Conservation (phyloP, 2,888 invertebrate species). For the Dilophus febrilis region DNA sequence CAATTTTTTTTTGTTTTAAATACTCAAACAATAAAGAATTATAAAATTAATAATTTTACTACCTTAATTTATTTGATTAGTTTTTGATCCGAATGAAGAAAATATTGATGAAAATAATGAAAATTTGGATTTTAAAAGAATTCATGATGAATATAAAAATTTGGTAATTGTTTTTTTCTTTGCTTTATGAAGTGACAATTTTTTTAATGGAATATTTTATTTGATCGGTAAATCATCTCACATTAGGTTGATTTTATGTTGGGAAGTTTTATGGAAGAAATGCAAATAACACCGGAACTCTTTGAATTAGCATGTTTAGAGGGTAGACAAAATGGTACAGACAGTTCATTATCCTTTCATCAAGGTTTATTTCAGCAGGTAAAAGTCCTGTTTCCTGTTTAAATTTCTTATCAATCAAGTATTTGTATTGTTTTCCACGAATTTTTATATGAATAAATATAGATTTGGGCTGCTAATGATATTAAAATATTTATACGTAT, state of each 20-base stretch:
- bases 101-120: slow-evolving; percentile 45
- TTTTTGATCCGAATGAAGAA: slow-evolving; percentile 62
- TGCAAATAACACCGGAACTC: slow-evolving; percentile 73
- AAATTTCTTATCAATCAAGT: background rate
- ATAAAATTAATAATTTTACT: too few relatives aligned
- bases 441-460: background rate
- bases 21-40: too few relatives aligned
- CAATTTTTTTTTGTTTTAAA: background rate
- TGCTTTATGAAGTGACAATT: background rate
- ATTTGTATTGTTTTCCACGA: background rate
- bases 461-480: slow-evolving; percentile 86
- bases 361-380: slow-evolving; percentile 41
- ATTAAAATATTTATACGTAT: slow-evolving; percentile 75
- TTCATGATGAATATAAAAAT: slow-evolving; percentile 76
- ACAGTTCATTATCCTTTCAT: slow-evolving; percentile 40
- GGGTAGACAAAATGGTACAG: slow-evolving; percentile 27
- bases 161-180: slow-evolving; percentile 51
- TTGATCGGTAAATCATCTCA: background rate
- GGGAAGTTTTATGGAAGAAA: slow-evolving; percentile 83
- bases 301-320: slow-evolving; percentile 63
- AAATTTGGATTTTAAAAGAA: slow-evolving; percentile 55
- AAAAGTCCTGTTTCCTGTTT: background rate
- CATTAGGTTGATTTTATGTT: slow-evolving; percentile 70
- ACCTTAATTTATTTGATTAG: slow-evolving; percentile 20
- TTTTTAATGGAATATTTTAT: background rate